Evolutionary conservation across 2,797 vertebrate species (phyloP), one percentile per base, ranked within the genome.

Genomic region (Oreochromis grahami): DNA sequence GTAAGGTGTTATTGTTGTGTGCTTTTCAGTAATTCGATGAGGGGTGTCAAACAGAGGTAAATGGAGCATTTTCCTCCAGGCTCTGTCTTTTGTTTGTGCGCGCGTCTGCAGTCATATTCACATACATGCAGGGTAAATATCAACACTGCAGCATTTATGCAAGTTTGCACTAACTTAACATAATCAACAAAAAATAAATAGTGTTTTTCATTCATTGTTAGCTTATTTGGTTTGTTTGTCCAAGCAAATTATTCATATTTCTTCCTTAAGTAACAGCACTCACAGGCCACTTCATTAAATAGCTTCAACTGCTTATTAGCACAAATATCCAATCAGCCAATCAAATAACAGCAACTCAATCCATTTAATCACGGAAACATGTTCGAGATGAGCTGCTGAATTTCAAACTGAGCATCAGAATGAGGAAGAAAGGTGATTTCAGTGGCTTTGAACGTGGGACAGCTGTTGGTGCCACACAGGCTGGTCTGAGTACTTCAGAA

Each of bases 21-120:
- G 50, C 56, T 80, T 74, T 72, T 58, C 51, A 88, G 70, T 89
- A 77, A 84, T 70, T 88, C 26, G 78, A 79, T 77, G 72, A 82
- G 58, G 14, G 74, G 81, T 92, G 87, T 90, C 87, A 91, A 89
- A 21, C 11, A 2, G 76, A 89, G 85, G 84, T 89, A 88, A 93
- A 89, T 60, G 53, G 81, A 86, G 70, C 68, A 77, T 85, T 89
- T 87, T 76, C 58, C 82, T 85, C 58, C 29, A 32, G 84, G 86
- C 85, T 45, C 11, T 74, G 29, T 43, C 34, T n/a, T 55, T 5
- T 48, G 50, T 29, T n/a, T 58, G 24, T 58, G 70, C 70, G 70
- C 52, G 51, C 81, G 24, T 29, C 45, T 45, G 52, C 24, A 24
- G 24, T 24, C n/a, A 65, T 51, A 50, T n/a, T 41, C 14, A 43